Base-by-base conservation (phyloP, 1,140 invertebrate genomes). In the Halesus radiatus region DNA sequence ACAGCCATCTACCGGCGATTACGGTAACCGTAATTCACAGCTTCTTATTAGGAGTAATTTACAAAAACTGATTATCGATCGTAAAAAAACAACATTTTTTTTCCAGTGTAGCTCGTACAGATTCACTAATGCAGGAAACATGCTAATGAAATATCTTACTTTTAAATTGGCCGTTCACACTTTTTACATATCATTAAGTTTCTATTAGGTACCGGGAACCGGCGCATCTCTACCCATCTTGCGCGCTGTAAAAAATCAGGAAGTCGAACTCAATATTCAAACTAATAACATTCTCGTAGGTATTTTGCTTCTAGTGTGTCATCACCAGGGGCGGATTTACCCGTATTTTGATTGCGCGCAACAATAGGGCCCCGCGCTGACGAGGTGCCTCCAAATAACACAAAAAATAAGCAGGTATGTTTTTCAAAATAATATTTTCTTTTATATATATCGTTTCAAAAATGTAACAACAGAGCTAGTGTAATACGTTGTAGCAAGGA, bases 71-170 rank as follows among this genome's bases (percentile, higher is more conserved):
- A 66, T 13, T 45, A 66, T 32, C 3, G 26, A 37, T 20, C n/a
- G 22, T 66, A 66, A 66, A 66, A 66, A 18, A 29, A 15, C 7
- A 45, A 1, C 1, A 45, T 66, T 16, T 32, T 66, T 66, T 45
- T 3, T 13, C 62, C 26, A 66, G 7, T 29, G 18, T 6, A 45
- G 62, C 62, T 32, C 22, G 18, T 23, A 26, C 23, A 64, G 23
- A 18, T 66, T 22, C 32, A 45, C 62, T 66, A 66, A 66, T 66
- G 16, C 68, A 72, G 68, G 68, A 72, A 72, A 72, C 68, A 72
- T 72, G 45, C 16, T 72, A 72, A 72, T 72, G 50, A 66, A 66
- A 37, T n/a, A 15, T 72, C 20, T 53, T 15, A 23, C 68, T 72
- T 72, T 72, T 53, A 72, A 22, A 18, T 72, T 72, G 20, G 68